Evolutionary conservation across 2,113 vertebrate genomes (phyloP).

Genomic region (Epinephelus moara): DNA sequence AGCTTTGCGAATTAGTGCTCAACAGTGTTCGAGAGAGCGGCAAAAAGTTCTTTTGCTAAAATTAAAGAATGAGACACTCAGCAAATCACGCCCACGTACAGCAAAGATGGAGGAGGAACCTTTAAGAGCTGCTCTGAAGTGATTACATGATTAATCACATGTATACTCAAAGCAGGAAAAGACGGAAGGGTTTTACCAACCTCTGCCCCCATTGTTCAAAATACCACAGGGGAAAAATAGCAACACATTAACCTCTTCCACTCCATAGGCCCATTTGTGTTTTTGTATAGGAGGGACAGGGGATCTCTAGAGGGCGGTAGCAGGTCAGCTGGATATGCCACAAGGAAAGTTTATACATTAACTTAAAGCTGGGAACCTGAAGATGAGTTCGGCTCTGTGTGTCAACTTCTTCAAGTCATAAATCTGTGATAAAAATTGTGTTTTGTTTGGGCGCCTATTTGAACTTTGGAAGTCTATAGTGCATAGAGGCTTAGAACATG

Average conservation of each 20-base stretch:
- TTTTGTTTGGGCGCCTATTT: no score
- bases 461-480: no score
- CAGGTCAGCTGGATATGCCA: no score
- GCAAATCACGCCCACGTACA: not conserved
- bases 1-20: not conserved
- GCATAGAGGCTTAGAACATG: no score
- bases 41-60: not conserved
- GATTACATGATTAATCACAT: not conserved
- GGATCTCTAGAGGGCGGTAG: no score
- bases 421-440: no score
- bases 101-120: slow-evolving; percentile 11
- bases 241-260: not conserved
- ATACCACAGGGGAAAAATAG: not conserved
- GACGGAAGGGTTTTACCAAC: not conserved
- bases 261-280: no score
- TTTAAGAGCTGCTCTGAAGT: not conserved
- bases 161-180: not conserved
- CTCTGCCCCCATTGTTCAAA: not conserved
- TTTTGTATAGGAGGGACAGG: no score
- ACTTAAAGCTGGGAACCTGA: no score
- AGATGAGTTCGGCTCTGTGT: no score
- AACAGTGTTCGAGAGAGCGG: not conserved
- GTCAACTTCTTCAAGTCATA: no score
- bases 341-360: no score
- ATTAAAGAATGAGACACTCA: not conserved